Percentiles rank a stretch among this genome's conserved stretches.
phyloP scores from a whole-genome alignment of 2,113 vertebrate genomes.

The Dicaeum eximium region DNA sequence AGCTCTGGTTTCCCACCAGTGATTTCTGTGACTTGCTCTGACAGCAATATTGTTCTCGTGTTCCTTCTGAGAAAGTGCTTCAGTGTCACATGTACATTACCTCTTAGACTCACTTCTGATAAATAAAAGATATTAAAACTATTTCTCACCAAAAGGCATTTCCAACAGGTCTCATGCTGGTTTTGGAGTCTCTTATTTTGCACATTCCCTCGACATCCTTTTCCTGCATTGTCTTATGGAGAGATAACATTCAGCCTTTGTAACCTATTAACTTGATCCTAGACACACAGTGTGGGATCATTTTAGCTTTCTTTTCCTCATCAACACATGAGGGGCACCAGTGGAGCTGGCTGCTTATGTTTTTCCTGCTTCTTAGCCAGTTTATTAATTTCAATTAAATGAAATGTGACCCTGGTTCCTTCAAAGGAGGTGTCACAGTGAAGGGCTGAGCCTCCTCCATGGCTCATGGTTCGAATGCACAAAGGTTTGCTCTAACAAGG shows the following conservation, averaged over 20 bases:
- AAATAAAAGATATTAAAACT: background rate
- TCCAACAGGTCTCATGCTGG: background rate
- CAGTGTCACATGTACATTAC: background rate
- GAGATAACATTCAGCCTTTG: background rate
- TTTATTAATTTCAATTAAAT: background rate
- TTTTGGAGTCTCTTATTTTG: background rate
- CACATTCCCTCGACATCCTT: background rate
- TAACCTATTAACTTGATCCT: background rate
- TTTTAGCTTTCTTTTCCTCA: background rate
- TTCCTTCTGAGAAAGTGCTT: background rate
- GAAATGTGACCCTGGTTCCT: background rate
- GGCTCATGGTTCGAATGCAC: background rate
- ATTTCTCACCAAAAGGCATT: background rate
- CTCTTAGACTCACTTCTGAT: background rate
- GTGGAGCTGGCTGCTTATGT: background rate
- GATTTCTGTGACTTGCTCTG: background rate
- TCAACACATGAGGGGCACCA: background rate
- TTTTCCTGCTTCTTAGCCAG: background rate
- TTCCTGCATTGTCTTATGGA: background rate
- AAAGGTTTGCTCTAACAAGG: background rate
- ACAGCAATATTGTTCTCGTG: fast-evolving
- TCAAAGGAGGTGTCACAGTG: background rate
- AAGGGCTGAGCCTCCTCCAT: background rate
- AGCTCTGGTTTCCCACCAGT: background rate
- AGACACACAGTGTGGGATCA: background rate